Evolutionary conservation across 2,797 vertebrate genomes (phyloP), one percentile per base, ranked within the genome.

Genomic region (Melanotaenia maccullochi): DNA sequence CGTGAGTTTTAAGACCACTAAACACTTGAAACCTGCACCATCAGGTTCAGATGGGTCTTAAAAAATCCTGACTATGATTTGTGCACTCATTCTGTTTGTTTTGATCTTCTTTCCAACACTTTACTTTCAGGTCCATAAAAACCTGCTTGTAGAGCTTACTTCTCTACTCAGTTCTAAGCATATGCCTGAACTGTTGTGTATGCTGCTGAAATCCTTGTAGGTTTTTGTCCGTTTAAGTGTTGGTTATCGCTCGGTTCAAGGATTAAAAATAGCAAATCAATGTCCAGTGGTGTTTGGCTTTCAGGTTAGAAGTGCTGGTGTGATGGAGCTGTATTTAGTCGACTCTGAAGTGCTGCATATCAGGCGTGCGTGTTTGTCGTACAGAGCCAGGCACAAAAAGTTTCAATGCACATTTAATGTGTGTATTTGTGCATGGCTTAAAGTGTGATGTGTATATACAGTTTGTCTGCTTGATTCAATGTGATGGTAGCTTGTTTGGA

Each of bases 201-300:
- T 8, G 32, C 32, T 28, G 9, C 32, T 56, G 36, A 84, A 75
- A 67, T 72, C 70, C 0, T 66, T 9, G 47, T 12, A n/a, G 42
- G 44, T 66, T 14, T 47, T 69, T 60, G 67, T 38, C 70, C 77
- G 62, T 1, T 40, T 70, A 55, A 75, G 73, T 77, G 67, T 71
- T 60, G 56, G 52, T 64, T 54, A 75, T 77, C 60, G 16, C 76
- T 84, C 75, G 75, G 80, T 75, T 79, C 54, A 63, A 77, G 78
- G 84, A 85, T 83, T 79, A 78, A 81, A 67, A 82, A 85, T 76
- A 58, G 71, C 68, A 83, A 83, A 89, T 90, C 85, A 64, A 85
- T 89, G 82, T 84, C 84, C 73, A 82, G 84, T 68, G 47, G 20
- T 64, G 78, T 76, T 68, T 67, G 61, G 73, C 85, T 87, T 81